A percentile compares a stretch with the other conserved stretches of the same genome.
phyloP scores from a whole-genome alignment of 2,888 invertebrate genomes.

The Lomographa bimaculata region DNA sequence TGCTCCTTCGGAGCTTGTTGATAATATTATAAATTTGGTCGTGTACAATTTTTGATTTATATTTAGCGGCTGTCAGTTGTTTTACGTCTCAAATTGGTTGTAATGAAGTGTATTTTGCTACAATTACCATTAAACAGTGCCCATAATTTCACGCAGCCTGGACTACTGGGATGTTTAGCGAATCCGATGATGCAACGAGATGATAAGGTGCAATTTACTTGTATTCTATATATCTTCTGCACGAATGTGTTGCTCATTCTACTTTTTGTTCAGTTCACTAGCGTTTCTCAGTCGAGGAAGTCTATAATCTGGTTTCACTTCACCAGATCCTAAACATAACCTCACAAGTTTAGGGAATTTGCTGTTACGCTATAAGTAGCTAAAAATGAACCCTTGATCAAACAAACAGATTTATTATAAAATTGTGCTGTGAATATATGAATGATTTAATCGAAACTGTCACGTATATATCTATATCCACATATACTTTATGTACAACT shows the following conservation, averaged over 20 bases:
- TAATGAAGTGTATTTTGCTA: conserved; percentile 6
- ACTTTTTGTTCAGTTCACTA: conserved; percentile 32
- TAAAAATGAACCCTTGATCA: no score
- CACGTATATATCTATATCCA: no score
- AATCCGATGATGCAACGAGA: conserved; percentile 80
- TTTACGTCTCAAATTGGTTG: conserved; percentile 69
- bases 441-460: no score
- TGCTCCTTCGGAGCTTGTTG: no score
- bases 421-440: no score
- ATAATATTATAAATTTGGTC: conserved; percentile 17
- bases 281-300: conserved; percentile 18
- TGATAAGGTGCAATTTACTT: conserved; percentile 72
- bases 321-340: conserved; percentile 46
- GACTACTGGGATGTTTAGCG: conserved; percentile 64
- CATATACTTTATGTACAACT: no score
- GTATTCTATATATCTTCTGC: conserved; percentile 37
- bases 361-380: no score
- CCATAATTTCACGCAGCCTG: conserved; percentile 65
- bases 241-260: conserved; percentile 46
- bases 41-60: conserved; percentile 52
- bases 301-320: conserved; percentile 27
- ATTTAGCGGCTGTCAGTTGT: conserved; percentile 81
- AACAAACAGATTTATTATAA: no score
- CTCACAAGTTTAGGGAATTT: no score
- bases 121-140: conserved; percentile 19